Evolutionary conservation across 2,797 vertebrate species (phyloP).

Genomic region (Chelon auratus): DNA sequence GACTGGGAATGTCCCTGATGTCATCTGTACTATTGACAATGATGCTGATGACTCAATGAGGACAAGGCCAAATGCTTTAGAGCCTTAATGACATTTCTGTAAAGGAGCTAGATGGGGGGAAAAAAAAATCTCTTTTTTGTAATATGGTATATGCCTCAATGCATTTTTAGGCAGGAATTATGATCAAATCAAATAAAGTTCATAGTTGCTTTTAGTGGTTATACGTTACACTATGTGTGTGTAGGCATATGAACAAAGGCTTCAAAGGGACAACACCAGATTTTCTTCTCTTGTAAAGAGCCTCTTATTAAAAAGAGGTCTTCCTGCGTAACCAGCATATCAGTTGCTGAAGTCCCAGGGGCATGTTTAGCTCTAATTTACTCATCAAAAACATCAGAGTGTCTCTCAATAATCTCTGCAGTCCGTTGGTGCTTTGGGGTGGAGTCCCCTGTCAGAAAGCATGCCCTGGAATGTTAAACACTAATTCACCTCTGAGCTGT

Average conservation of each 20-base stretch:
- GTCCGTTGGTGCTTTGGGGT: constrained; percentile 77
- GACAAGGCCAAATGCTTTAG: constrained; percentile 22
- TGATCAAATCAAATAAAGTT: constrained; percentile 17
- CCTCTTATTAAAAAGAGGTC: constrained; percentile 62
- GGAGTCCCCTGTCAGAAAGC: constrained; percentile 77
- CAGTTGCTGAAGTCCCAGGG: constrained; percentile 69
- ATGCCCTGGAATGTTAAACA: constrained; percentile 87
- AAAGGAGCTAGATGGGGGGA: not conserved
- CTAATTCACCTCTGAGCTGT: constrained; percentile 82
- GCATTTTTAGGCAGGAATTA: not conserved
- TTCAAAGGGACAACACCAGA: constrained; percentile 62
- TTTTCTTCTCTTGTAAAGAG: constrained; percentile 62
- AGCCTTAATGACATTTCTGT: constrained; percentile 32
- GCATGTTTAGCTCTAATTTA: constrained; percentile 80
- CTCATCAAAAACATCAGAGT: constrained; percentile 81
- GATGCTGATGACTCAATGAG: constrained; percentile 58
- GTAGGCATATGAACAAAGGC: constrained; percentile 41
- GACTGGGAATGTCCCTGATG: constrained; percentile 68
- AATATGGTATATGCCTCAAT: not conserved
- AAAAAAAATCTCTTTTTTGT: constrained; percentile 6
- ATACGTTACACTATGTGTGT: constrained; percentile 12
- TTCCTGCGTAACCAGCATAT: constrained; percentile 66
- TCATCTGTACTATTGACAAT: constrained; percentile 54
- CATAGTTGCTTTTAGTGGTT: constrained; percentile 3
- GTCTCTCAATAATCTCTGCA: constrained; percentile 75